A percentile compares a stretch with the other conserved stretches of the same genome.
Evolutionary conservation across 1,140 invertebrate genomes (phyloP).

Genomic region (Asobara japonica): DNA sequence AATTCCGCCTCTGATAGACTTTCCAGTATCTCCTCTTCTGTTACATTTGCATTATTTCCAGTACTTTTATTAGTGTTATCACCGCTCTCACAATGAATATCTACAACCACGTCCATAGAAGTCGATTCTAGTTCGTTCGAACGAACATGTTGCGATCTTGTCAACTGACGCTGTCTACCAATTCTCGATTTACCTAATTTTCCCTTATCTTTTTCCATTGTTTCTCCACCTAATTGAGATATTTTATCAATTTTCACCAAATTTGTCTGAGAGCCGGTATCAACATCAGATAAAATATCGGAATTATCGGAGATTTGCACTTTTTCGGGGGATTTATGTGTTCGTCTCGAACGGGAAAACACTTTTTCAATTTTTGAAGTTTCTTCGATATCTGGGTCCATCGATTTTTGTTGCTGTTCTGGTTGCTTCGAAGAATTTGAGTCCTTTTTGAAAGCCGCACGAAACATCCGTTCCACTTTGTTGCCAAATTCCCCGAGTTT

Average conservation of each 20-base stretch:
- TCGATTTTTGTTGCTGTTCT: neutral
- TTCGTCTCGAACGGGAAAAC: neutral
- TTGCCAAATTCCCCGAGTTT: conserved; percentile 17
- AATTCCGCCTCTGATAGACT: neutral
- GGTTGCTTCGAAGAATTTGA: conserved; percentile 13
- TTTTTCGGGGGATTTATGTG: neutral
- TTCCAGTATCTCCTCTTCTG: conserved; percentile 5
- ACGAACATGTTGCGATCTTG: conserved; percentile 1
- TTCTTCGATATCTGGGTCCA: neutral
- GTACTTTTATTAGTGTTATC: conserved; percentile 30
- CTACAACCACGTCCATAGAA: conserved; percentile 52
- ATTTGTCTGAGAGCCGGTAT: neutral
- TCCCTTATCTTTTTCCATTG: neutral
- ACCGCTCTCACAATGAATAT: conserved; percentile 52
- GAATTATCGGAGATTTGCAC: neutral
- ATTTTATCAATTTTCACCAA: neutral
- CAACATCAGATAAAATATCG: neutral
- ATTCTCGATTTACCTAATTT: neutral
- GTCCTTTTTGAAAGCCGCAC: conserved; percentile 19
- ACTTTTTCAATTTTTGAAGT: neutral
- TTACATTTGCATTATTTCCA: neutral
- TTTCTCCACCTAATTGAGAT: neutral
- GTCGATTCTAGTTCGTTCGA: conserved; percentile 30
- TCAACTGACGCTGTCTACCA: neutral
- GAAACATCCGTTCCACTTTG: conserved; percentile 24